These are phyloP conservation scores for Lycopodina hypogea DNA, from an alignment of 37 sponge, comb jelly and placozoan genomes.

Conservation along the genomic window DNA sequence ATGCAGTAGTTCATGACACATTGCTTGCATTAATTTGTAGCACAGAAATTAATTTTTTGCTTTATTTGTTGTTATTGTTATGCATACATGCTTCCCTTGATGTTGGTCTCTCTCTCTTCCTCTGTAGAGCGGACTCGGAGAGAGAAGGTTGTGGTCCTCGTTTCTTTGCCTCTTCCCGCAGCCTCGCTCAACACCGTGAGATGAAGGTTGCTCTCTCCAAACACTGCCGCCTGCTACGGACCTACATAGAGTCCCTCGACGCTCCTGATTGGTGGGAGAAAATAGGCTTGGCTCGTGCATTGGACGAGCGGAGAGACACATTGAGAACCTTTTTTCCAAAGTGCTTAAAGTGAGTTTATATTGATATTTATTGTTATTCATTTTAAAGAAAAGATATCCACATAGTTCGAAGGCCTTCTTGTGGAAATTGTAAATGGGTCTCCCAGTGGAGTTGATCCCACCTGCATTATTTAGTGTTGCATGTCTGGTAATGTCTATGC, in stretches of 20 bases:
- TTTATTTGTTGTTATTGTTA: too few species aligned
- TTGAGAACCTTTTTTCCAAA: constrained; percentile 11
- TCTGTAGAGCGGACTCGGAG: neutral
- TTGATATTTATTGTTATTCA: neutral
- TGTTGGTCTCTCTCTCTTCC: too few species aligned
- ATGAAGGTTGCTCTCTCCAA: constrained; percentile 44
- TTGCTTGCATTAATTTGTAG: too few species aligned
- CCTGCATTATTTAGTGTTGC: neutral
- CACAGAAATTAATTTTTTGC: too few species aligned
- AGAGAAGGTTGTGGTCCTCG: constrained; percentile 40
- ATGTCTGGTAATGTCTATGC: neutral
- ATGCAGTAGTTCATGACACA: too few species aligned
- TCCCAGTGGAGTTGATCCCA: too few species aligned
- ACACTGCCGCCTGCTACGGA: constrained; percentile 10
- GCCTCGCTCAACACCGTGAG: constrained; percentile 13
- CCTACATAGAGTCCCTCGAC: constrained; percentile 8
- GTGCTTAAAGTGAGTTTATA: constrained; percentile 4
- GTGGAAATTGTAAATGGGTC: too few species aligned
- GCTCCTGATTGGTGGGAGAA: constrained; percentile 1
- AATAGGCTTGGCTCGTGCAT: neutral
- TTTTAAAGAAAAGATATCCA: neutral
- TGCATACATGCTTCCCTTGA: too few species aligned
- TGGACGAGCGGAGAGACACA: neutral
- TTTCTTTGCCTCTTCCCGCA: constrained; percentile 27
- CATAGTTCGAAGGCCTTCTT: too few species aligned